Percentiles rank a stretch among this genome's conserved stretches.
These are phyloP conservation scores for Stenodera caucasica DNA, from an alignment of 2,888 invertebrate species.

Conservation along the genomic window DNA sequence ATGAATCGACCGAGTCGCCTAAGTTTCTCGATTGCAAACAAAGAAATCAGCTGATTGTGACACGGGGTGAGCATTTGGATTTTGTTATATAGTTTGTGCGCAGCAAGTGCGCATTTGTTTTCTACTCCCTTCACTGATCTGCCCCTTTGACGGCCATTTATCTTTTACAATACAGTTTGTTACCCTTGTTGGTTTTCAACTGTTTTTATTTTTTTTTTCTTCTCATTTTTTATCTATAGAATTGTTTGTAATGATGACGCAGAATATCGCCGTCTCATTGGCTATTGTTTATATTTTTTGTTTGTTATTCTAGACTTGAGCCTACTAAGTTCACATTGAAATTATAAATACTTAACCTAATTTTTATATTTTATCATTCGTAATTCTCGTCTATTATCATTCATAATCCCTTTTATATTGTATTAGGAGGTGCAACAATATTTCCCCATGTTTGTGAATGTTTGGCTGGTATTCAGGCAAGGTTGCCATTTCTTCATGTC, in stretches of 20 bases:
- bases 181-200: no score
- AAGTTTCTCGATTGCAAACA: constrained; percentile 60
- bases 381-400: no score
- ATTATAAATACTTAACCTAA: no score
- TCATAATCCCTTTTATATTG: no score
- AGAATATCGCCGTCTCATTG: not conserved
- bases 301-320: no score
- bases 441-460: not conserved
- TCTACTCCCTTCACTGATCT: not conserved
- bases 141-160: constrained; percentile 11
- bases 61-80: constrained; percentile 39
- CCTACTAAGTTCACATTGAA: no score
- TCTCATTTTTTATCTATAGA: no score
- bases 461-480: not conserved
- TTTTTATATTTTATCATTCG: no score
- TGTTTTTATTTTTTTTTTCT: no score
- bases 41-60: constrained; percentile 79
- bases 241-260: not conserved
- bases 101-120: constrained; percentile 8
- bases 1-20: constrained; percentile 52
- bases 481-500: not conserved
- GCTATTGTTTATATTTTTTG: no score
- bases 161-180: no score
- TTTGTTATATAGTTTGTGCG: constrained; percentile 2
- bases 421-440: not conserved